Evolutionary conservation across 2,113 vertebrate genomes (phyloP), one percentile per base, ranked within the genome.

Genomic region (Hemibagrus wyckioides): DNA sequence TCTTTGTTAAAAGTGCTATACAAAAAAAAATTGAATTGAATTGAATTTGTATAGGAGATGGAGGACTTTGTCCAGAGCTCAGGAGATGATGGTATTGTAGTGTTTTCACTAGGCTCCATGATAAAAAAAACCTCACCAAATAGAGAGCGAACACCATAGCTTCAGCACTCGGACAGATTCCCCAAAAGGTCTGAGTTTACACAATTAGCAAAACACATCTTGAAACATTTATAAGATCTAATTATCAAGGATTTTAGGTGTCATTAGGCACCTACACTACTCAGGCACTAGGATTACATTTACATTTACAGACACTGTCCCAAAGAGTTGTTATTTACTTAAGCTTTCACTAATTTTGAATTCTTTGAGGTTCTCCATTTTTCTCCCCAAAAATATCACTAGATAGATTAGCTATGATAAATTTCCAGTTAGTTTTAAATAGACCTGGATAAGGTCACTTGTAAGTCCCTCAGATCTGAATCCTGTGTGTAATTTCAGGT

Each of bases 111-210:
- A 0, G 97, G 96, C 0, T 96, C 96, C 0, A 95, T 97, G 95
- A 85, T 97, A 67, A 86, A 93, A n/a, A n/a, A 92, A 96, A 96
- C 82, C 90, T 97, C 65, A 95, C 93, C 2, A 91, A 92, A 44
- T 96, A 96, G 86, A 96, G 92, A 88, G 94, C 93, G 48, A 95
- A 95, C 23, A n/a, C 92, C 21, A 93, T 97, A 63, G 96, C 96
- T 28, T 92, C 89, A 69, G 96, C 95, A 15, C 93, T 97, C 21
- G 95, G 94, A 59, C 94, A 95, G 88, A 86, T 97, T 90, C 96
- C 96, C 81, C 96, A 97, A 79, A 97, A 96, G 95, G 97, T 97
- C n/a, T n/a, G n/a, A n/a, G n/a, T n/a, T n/a, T n/a, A n/a, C n/a
- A n/a, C n/a, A n/a, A n/a, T 69, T 65, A 23, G 25, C 21, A 14